phyloP scores from a whole-genome alignment of 2,888 invertebrate species.

The Ochlodes sylvanus region DNA sequence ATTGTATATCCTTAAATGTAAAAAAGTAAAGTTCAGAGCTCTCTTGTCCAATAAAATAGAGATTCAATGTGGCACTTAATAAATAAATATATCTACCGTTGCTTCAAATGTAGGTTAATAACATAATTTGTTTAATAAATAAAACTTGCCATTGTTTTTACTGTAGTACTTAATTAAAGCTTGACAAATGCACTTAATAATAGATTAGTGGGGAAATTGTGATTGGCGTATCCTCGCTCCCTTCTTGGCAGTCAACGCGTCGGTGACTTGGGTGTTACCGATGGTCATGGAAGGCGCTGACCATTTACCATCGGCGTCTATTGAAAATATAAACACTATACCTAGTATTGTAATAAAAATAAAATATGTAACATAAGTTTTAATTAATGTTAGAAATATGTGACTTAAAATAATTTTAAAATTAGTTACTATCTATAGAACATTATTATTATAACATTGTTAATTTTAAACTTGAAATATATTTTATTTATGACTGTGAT shows the following conservation, averaged over 20 bases:
- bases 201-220: neutral
- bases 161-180: too few species aligned
- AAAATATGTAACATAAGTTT: neutral
- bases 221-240: neutral
- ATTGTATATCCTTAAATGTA: too few species aligned
- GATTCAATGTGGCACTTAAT: neutral
- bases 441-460: neutral
- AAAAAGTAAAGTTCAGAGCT: neutral
- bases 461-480: neutral
- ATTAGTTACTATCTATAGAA: too few species aligned
- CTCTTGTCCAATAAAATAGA: constrained; percentile 1
- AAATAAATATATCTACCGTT: too few species aligned
- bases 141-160: constrained; percentile 2
- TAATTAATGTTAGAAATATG: neutral
- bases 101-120: too few species aligned
- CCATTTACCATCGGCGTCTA: too few species aligned
- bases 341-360: too few species aligned
- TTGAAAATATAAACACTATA: too few species aligned
- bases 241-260: neutral
- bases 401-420: too few species aligned
- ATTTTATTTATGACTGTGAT: constrained; percentile 60
- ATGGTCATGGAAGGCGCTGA: too few species aligned
- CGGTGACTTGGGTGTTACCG: neutral
- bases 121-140: neutral
- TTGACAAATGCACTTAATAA: neutral